These are phyloP conservation scores for Nerophis ophidion DNA, from an alignment of 2,113 vertebrate species.

Conservation along the genomic window DNA sequence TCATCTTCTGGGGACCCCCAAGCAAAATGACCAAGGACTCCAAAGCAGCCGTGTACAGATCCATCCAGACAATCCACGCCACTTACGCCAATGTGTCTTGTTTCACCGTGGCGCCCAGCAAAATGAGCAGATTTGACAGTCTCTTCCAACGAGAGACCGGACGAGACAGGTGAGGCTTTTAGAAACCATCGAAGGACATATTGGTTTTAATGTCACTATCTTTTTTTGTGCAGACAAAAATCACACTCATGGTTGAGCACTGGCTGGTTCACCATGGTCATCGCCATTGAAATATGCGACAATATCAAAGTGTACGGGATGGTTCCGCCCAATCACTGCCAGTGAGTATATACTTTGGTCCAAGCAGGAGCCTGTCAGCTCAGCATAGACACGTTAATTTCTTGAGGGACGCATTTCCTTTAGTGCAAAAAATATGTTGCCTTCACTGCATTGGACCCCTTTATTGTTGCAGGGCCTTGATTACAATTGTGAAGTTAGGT, in stretches of 20 bases:
- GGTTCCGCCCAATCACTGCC: conserved; percentile 88
- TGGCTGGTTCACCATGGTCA: conserved; percentile 98
- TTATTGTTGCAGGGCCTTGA: too few relatives aligned
- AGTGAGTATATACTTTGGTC: conserved; percentile 64
- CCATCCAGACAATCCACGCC: conserved; percentile 83
- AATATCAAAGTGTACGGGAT: conserved; percentile 92
- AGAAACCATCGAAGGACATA: not conserved
- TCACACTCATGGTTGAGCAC: conserved; percentile 97
- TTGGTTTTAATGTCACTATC: not conserved
- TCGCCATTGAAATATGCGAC: conserved; percentile 90
- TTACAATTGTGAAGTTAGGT: too few relatives aligned
- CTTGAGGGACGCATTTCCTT: too few relatives aligned
- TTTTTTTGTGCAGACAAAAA: conserved; percentile 72
- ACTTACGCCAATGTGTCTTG: conserved; percentile 80
- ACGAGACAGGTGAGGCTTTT: conserved; percentile 79
- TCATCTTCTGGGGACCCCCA: conserved; percentile 93
- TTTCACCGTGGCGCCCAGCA: conserved; percentile 75
- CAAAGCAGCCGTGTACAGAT: conserved; percentile 76
- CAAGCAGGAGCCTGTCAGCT: not conserved
- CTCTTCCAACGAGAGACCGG: conserved; percentile 90
- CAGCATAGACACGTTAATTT: too few relatives aligned
- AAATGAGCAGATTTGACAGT: conserved; percentile 87
- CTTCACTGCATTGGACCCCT: too few relatives aligned
- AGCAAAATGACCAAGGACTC: conserved; percentile 82
- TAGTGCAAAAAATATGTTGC: too few relatives aligned